These are phyloP conservation scores for Fregata magnificens DNA, from an alignment of 2,113 vertebrate genomes.

Conservation along the genomic window DNA sequence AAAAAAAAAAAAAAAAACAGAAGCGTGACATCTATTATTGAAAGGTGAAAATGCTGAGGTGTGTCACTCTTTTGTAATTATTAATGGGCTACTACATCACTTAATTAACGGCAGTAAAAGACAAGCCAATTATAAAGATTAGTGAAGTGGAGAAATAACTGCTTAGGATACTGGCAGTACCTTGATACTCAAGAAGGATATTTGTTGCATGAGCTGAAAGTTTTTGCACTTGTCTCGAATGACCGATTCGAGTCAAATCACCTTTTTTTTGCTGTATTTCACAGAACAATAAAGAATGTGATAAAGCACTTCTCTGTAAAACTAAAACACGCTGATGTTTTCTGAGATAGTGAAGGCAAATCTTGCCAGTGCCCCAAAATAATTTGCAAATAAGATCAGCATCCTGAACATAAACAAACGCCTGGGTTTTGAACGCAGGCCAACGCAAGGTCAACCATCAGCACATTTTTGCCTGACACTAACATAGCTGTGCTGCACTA, in stretches of 20 bases:
- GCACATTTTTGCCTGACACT: conserved; percentile 59
- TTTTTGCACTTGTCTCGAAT: conserved; percentile 32
- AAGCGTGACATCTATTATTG: conserved; percentile 78
- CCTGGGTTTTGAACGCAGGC: conserved; percentile 50
- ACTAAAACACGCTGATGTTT: neutral
- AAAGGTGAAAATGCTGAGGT: conserved; percentile 85
- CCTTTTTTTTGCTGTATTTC: neutral
- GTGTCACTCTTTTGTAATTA: conserved; percentile 82
- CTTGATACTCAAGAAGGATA: conserved; percentile 80
- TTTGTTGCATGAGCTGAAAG: conserved; percentile 66
- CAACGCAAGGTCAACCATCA: conserved; percentile 54
- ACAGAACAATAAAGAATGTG: neutral
- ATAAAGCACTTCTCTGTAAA: neutral
- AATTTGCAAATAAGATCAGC: conserved; percentile 55
- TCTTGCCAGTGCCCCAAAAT: conserved; percentile 27
- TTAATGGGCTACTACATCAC: conserved; percentile 96
- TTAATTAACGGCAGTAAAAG: conserved; percentile 98
- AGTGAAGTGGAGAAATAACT: conserved; percentile 95
- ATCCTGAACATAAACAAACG: conserved; percentile 48
- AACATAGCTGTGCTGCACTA: conserved; percentile 40
- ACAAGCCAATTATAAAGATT: conserved; percentile 98
- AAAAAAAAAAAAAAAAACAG: neutral
- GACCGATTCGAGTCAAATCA: neutral
- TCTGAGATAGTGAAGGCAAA: conserved; percentile 1
- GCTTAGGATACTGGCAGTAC: conserved; percentile 84